A percentile compares a stretch with the other conserved stretches of the same genome.
phyloP scores from a whole-genome alignment of 2,888 invertebrate species.

The Andrena dorsata region DNA sequence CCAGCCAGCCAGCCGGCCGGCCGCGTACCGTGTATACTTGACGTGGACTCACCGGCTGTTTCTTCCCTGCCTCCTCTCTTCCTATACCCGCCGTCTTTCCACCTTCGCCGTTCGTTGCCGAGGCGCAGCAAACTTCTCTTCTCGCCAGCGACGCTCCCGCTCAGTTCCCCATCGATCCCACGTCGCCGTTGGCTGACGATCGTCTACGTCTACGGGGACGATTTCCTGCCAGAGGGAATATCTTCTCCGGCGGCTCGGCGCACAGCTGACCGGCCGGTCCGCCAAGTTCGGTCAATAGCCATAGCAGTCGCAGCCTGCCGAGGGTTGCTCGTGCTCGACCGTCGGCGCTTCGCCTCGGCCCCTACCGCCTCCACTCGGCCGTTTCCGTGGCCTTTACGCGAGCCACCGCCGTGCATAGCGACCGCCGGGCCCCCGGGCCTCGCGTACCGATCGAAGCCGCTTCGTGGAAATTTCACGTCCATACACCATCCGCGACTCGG shows the following conservation, averaged over 20 bases:
- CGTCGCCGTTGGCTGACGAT: background rate
- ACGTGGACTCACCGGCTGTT: slow-evolving; percentile 2
- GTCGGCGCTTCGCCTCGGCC: slow-evolving; percentile 70
- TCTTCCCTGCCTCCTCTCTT: slow-evolving; percentile 29
- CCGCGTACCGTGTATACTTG: slow-evolving; percentile 19
- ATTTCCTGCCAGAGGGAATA: slow-evolving; percentile 62
- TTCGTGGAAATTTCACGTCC: slow-evolving; percentile 55
- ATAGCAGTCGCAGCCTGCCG: slow-evolving; percentile 76
- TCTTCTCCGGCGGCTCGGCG: slow-evolving; percentile 74
- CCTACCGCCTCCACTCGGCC: slow-evolving; percentile 69
- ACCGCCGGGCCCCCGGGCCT: slow-evolving; percentile 59
- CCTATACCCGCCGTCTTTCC: background rate
- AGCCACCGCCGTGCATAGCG: slow-evolving; percentile 73
- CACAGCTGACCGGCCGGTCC: slow-evolving; percentile 84
- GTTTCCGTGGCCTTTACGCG: slow-evolving; percentile 75
- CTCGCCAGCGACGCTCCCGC: background rate
- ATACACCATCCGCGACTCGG: background rate
- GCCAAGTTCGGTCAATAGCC: slow-evolving; percentile 83
- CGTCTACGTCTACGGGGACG: slow-evolving; percentile 58
- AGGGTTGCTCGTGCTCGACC: slow-evolving; percentile 71
- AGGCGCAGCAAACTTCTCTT: slow-evolving; percentile 7
- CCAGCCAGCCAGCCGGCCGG: background rate
- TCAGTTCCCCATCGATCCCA: slow-evolving; percentile 4
- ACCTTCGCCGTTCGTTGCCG: slow-evolving; percentile 34
- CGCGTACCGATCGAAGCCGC: slow-evolving; percentile 64